phyloP scores from a whole-genome alignment of 2,888 invertebrate species.

The Mythimna loreyi region DNA sequence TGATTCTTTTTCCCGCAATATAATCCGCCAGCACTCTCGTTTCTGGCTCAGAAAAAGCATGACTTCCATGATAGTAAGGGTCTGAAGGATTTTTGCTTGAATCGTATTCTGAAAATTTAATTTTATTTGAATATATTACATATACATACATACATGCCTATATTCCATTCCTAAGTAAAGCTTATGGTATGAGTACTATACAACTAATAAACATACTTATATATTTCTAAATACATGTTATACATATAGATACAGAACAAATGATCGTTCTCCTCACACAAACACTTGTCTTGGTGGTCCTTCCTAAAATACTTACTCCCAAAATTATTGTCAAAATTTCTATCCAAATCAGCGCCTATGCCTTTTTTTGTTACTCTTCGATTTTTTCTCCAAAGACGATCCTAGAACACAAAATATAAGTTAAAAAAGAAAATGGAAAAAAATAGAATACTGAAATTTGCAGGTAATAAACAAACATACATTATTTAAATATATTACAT shows the following conservation, averaged over 20 bases:
- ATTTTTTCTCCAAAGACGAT: constrained; percentile 93
- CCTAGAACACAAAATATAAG: constrained; percentile 68
- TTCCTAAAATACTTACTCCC: constrained; percentile 78
- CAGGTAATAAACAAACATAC: neutral
- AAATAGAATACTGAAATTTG: neutral
- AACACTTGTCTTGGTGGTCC: too few species aligned
- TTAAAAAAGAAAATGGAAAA: neutral
- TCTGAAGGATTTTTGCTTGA: constrained; percentile 66
- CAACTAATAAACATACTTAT: too few species aligned
- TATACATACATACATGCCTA: too few species aligned
- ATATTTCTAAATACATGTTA: too few species aligned
- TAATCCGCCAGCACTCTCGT: constrained; percentile 72
- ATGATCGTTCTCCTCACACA: too few species aligned
- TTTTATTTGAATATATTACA: neutral
- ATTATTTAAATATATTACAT: too few species aligned
- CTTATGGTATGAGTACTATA: too few species aligned
- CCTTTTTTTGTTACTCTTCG: constrained; percentile 78
- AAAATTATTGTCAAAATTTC: constrained; percentile 92
- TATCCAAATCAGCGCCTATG: constrained; percentile 91
- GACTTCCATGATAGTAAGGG: constrained; percentile 75
- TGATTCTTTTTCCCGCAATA: constrained; percentile 62
- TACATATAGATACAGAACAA: too few species aligned
- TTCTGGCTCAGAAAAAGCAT: constrained; percentile 82
- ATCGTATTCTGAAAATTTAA: constrained; percentile 70
- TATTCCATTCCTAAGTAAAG: too few species aligned